Conservation (phyloP, 2,113 vertebrate genomes). For the Otolemur garnettii region DNA sequence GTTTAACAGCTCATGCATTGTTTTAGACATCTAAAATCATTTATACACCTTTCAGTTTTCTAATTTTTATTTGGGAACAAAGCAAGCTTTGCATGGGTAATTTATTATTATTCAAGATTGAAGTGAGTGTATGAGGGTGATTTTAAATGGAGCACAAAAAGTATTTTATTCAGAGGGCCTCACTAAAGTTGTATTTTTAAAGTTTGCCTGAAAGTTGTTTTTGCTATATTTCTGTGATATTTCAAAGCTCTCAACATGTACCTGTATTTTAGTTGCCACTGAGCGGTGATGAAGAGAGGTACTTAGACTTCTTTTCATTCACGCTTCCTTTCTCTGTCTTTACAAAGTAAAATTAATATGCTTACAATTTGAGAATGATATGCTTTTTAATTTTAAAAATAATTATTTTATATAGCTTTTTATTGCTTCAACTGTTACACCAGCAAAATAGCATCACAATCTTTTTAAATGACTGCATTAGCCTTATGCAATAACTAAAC, state of each 20-base stretch:
- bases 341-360: neutral
- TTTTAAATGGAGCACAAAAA: neutral
- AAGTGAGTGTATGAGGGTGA: neutral
- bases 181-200: neutral
- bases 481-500: neutral
- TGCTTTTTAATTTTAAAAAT: neutral
- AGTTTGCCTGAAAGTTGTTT: neutral
- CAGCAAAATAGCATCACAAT: neutral
- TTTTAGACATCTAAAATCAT: neutral
- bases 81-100: neutral
- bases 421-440: neutral
- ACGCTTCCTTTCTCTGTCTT: neutral
- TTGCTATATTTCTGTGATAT: neutral
- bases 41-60: neutral
- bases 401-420: neutral
- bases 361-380: neutral
- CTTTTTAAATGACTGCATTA: neutral
- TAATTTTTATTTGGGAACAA: slow-evolving; percentile 7
- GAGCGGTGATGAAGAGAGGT: neutral
- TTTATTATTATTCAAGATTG: neutral
- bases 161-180: neutral
- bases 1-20: neutral
- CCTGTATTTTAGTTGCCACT: neutral
- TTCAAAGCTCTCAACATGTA: neutral
- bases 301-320: neutral